A percentile compares a stretch with the other conserved stretches of the same genome.
phyloP scores from a whole-genome alignment of 2,113 vertebrate genomes.

The Bagarius yarrelli region DNA sequence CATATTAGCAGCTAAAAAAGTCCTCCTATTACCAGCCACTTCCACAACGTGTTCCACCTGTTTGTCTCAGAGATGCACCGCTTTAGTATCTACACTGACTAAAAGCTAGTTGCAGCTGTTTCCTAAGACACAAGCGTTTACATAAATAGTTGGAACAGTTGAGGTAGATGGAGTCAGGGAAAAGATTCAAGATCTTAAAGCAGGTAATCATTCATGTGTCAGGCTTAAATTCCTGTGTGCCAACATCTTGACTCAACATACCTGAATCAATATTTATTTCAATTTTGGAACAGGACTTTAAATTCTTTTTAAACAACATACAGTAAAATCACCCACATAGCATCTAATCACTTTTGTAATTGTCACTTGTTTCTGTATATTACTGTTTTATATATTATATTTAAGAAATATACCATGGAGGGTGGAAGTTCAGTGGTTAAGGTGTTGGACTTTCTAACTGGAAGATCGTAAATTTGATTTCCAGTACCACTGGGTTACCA shows the following conservation, averaged over 20 bases:
- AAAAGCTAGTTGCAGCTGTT: conserved; percentile 1
- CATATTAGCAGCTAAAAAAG: conserved; percentile 49
- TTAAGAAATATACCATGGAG: too few relatives aligned
- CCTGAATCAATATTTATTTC: background rate
- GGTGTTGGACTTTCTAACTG: too few relatives aligned
- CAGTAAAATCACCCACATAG: background rate
- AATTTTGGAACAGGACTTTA: background rate
- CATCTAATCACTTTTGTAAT: too few relatives aligned
- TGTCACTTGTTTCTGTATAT: too few relatives aligned
- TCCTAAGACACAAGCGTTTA: background rate
- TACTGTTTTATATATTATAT: too few relatives aligned
- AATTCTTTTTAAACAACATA: background rate
- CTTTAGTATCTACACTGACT: conserved; percentile 21
- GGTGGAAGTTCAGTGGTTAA: too few relatives aligned
- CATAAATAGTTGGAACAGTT: conserved; percentile 3
- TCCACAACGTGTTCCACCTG: conserved; percentile 44
- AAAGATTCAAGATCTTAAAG: background rate
- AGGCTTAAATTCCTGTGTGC: background rate
- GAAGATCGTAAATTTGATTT: too few relatives aligned
- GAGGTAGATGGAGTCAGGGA: background rate
- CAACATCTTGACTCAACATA: background rate
- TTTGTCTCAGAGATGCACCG: conserved; percentile 36
- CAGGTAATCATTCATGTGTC: background rate
- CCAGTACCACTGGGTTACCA: too few relatives aligned
- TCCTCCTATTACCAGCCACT: background rate